Evolutionary conservation across 2,888 invertebrate genomes (phyloP).

Genomic region (Cantharis rustica): DNA sequence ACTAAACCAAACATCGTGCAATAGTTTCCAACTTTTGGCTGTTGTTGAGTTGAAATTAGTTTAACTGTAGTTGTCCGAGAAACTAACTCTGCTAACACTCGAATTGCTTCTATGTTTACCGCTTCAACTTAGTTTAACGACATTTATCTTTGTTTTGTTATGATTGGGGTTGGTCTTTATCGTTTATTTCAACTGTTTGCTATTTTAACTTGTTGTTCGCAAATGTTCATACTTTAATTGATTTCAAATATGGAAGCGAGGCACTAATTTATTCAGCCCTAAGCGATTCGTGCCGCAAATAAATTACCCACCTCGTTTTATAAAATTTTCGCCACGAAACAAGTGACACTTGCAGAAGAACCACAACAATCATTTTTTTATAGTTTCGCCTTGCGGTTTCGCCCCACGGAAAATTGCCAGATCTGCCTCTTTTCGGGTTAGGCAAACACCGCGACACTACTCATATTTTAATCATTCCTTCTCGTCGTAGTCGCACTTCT

Average conservation of each 20-base stretch:
- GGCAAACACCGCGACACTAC: neutral
- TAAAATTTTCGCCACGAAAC: neutral
- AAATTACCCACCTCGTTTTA: neutral
- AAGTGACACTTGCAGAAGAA: neutral
- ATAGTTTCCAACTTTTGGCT: slow-evolving; percentile 51
- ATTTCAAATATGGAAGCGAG: neutral
- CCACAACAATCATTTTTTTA: neutral
- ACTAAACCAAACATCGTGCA: slow-evolving; percentile 53
- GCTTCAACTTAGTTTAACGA: slow-evolving; percentile 43
- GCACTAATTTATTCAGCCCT: neutral
- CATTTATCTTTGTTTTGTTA: slow-evolving; percentile 46
- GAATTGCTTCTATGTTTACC: slow-evolving; percentile 41
- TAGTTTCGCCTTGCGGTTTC: neutral
- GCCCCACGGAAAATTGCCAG: too few species aligned
- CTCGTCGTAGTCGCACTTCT: neutral
- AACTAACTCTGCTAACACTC: slow-evolving; percentile 40
- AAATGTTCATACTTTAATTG: neutral
- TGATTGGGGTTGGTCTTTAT: slow-evolving; percentile 19
- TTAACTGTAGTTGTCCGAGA: slow-evolving; percentile 49
- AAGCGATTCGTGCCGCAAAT: neutral
- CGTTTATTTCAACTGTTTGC: slow-evolving; percentile 7
- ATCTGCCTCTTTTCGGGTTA: neutral
- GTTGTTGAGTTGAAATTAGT: slow-evolving; percentile 50
- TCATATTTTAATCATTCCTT: neutral
- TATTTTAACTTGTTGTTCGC: neutral